Evolutionary conservation across 2,113 vertebrate species (phyloP), one percentile per base, ranked within the genome.

Genomic region (Bubo bubo): DNA sequence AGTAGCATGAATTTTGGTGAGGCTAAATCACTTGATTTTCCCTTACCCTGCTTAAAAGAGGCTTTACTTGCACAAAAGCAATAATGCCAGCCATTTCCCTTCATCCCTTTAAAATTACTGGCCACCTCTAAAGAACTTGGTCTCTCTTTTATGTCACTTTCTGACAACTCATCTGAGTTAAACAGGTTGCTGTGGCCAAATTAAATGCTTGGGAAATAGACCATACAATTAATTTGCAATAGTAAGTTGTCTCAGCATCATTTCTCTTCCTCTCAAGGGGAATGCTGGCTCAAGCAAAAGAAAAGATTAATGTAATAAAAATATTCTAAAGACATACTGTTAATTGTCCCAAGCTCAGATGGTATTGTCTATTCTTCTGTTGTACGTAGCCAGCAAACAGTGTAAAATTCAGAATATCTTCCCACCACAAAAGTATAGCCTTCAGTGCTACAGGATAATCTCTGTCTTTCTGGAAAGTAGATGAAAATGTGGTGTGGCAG

Each of bases 181-280:
- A 89, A 68, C 92, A 95, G 83, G 95, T 97, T 94, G 75, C 90
- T 70, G 62, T 56, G 59, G 83, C 86, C 83, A 91, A 93, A 89
- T 89, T 49, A 91, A 95, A 92, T 81, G 88, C 91, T 95, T 95
- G 86, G 86, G 91, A 97, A 97, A 95, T 45, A 89, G 83, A 81
- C 86, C 83, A 81, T 91, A 93, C 83, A 80, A 83, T 93, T 93
- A 92, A 93, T 95, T 86, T 95, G 88, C 88, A 91, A 52, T 84
- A 93, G 35, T 81, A 68, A 84, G 39, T 93, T 94, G 83, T 92
- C 86, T 91, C 73, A 79, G 75, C 80, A 88, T 92, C 68, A 80
- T 94, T 95, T 95, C 83, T 93, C 79, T 93, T 96, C 86, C 95
- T 94, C 92, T 93, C 64, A 17, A 84, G 92, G 88, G 70, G 76